Percentiles rank a stretch among this genome's conserved stretches.
Evolutionary conservation across 1,140 invertebrate species (phyloP).

Genomic region (Brachionus angularis): DNA sequence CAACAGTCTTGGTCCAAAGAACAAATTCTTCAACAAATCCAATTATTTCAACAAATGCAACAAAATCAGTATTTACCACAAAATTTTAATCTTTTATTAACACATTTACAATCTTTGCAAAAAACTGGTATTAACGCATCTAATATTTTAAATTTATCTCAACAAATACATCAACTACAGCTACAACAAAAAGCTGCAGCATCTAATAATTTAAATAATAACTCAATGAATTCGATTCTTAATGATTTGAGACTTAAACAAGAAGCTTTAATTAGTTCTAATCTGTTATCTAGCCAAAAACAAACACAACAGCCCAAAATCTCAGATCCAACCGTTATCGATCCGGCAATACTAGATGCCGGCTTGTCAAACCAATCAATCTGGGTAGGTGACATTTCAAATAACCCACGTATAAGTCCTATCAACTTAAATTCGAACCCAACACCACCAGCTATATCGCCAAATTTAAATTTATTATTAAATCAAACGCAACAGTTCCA

Average conservation of each 20-base stretch:
- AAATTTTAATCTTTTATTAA: constrained; percentile 11
- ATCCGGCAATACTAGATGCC: constrained; percentile 33
- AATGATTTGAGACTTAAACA: too few species aligned
- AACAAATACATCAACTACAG: constrained; percentile 40
- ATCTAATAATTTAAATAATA: neutral
- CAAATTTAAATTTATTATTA: neutral
- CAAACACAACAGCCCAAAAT: neutral
- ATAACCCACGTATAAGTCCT: neutral
- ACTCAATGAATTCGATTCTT: too few species aligned
- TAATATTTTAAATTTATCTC: neutral
- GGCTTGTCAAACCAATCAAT: neutral
- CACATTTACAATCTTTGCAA: neutral
- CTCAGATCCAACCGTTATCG: neutral
- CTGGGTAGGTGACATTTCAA: neutral
- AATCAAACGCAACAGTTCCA: too few species aligned
- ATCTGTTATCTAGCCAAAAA: neutral
- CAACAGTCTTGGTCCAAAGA: neutral
- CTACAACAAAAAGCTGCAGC: constrained; percentile 29
- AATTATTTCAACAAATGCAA: constrained; percentile 19
- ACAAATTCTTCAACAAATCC: neutral
- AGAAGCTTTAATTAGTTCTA: constrained; percentile 1
- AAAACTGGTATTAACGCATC: constrained; percentile 8
- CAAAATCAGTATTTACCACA: constrained; percentile 22
- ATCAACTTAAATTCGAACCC: constrained; percentile 5
- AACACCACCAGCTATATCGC: constrained; percentile 17